These are phyloP conservation scores for Poeciliopsis occidentalis DNA, from an alignment of 2,113 vertebrate species.

Conservation along the genomic window DNA sequence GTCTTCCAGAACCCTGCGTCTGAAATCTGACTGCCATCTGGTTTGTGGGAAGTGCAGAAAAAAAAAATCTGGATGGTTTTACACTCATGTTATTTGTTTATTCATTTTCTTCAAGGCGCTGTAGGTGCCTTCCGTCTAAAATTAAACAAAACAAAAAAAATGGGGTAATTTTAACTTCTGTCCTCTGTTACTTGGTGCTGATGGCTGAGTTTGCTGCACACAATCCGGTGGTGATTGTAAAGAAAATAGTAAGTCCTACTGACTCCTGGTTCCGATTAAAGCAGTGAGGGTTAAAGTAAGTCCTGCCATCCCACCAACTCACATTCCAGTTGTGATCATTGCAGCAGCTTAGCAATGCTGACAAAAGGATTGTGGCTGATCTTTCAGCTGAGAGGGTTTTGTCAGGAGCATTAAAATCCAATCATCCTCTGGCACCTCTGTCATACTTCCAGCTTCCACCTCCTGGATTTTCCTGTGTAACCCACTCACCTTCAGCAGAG, in stretches of 20 bases:
- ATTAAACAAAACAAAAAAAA: slow-evolving; percentile 20
- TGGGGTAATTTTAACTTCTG: background rate
- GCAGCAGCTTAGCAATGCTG: slow-evolving; percentile 63
- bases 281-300: slow-evolving; percentile 45
- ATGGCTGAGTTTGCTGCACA: background rate
- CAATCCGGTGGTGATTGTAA: slow-evolving; percentile 24
- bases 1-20: slow-evolving; percentile 71
- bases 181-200: background rate
- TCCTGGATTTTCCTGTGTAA: slow-evolving; percentile 31
- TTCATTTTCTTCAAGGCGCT: slow-evolving; percentile 28
- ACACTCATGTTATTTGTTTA: slow-evolving; percentile 56
- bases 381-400: slow-evolving; percentile 51
- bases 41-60: slow-evolving; percentile 60
- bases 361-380: slow-evolving; percentile 64
- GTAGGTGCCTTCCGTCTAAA: background rate
- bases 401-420: slow-evolving; percentile 56
- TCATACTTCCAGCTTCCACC: slow-evolving; percentile 31
- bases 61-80: slow-evolving; percentile 60
- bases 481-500: slow-evolving; percentile 25
- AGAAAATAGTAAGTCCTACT: slow-evolving; percentile 16
- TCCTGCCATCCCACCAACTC: slow-evolving; percentile 32
- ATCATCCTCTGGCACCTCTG: slow-evolving; percentile 55
- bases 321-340: slow-evolving; percentile 42
- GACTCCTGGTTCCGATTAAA: slow-evolving; percentile 46
- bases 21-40: slow-evolving; percentile 76